Evolutionary conservation across 2,797 vertebrate genomes (phyloP).

Genomic region (Dipus sagitta): DNA sequence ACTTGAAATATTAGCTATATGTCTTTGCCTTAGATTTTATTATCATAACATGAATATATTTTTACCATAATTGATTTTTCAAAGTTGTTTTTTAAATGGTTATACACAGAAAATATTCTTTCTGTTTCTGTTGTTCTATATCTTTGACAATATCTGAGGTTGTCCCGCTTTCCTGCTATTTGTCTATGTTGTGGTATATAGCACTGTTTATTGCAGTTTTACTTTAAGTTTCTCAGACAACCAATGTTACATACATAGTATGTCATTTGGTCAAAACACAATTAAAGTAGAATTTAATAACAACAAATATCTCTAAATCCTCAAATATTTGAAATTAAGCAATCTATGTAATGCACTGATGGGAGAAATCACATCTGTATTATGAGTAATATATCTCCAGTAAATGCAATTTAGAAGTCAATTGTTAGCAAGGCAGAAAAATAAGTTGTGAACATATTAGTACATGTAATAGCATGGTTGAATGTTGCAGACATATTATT

Average conservation of each 20-base stretch:
- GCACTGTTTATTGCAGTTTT: not conserved
- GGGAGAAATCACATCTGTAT: not conserved
- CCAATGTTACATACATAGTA: not conserved
- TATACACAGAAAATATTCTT: not conserved
- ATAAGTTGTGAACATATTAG: not conserved
- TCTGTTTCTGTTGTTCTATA: not conserved
- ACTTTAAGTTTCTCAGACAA: not conserved
- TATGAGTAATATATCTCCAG: not conserved
- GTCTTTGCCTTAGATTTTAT: not conserved
- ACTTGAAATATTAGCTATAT: not conserved
- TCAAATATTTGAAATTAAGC: too few relatives aligned
- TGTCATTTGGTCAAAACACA: too few relatives aligned
- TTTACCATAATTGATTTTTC: not conserved
- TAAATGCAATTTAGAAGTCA: constrained; percentile 5
- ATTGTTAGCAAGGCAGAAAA: constrained; percentile 10
- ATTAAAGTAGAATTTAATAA: too few relatives aligned
- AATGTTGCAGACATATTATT: constrained; percentile 1
- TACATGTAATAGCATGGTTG: not conserved
- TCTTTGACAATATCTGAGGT: not conserved
- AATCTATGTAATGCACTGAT: too few relatives aligned
- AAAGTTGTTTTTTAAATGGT: not conserved
- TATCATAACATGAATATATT: not conserved
- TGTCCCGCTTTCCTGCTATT: too few relatives aligned
- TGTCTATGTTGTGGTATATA: not conserved
- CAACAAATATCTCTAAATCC: too few relatives aligned